Conservation (phyloP, 1,140 invertebrate genomes). For the Leptoteleia sp. region DNA sequence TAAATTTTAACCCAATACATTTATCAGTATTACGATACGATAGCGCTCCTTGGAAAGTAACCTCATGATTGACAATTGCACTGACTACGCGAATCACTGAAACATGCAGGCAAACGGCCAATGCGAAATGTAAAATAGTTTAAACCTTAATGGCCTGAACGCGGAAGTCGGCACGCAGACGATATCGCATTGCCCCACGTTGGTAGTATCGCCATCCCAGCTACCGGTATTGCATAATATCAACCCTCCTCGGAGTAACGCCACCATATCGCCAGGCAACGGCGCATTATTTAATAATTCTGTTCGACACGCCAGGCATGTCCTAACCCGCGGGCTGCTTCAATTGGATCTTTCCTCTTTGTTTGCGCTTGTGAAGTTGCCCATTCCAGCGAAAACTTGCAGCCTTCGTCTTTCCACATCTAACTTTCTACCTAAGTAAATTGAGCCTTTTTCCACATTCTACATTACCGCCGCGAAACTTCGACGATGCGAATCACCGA, state of each 20-base stretch:
- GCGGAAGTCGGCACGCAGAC: conserved; percentile 66
- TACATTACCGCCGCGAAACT: too few relatives aligned
- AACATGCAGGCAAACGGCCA: conserved; percentile 2
- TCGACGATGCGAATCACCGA: too few relatives aligned
- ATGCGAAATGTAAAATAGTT: conserved; percentile 68
- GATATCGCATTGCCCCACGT: conserved; percentile 43
- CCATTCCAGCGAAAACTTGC: too few relatives aligned
- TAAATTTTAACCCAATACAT: too few relatives aligned
- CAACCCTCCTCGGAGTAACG: conserved; percentile 52
- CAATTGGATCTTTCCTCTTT: conserved; percentile 59
- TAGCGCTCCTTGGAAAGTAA: too few relatives aligned
- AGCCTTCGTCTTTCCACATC: too few relatives aligned
- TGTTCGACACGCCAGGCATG: conserved; percentile 64
- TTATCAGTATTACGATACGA: too few relatives aligned
- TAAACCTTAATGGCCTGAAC: conserved; percentile 66
- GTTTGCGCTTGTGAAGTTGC: too few relatives aligned
- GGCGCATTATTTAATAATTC: conserved; percentile 72
- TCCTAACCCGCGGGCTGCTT: conserved; percentile 47
- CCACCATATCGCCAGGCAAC: conserved; percentile 39
- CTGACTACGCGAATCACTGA: not conserved
- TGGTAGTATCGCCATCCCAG: conserved; percentile 16
- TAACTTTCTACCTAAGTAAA: too few relatives aligned
- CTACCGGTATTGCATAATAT: conserved; percentile 64
- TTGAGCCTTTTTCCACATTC: too few relatives aligned
- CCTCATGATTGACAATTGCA: conserved; percentile 11